Conservation (phyloP, 2,113 vertebrate species). For the Gadus chalcogrammus region DNA sequence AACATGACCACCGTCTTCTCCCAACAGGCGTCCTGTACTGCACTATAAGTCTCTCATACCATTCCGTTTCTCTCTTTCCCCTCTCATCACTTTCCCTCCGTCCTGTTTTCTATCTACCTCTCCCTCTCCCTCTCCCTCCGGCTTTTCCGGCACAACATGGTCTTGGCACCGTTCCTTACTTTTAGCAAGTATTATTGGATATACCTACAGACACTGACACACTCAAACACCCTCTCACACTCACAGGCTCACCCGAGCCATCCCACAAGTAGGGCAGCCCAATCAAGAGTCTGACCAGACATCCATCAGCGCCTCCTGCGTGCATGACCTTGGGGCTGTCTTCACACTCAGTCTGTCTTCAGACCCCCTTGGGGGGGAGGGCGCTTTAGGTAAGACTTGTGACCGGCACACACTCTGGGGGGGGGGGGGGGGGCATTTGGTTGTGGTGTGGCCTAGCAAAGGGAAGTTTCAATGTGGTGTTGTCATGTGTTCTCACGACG, state of each 20-base stretch:
- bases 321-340: slow-evolving; percentile 64
- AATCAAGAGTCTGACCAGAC: slow-evolving; percentile 63
- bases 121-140: background rate
- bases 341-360: slow-evolving; percentile 63
- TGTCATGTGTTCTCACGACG: too few relatives aligned
- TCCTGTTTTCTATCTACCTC: background rate
- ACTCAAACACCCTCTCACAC: slow-evolving; percentile 15
- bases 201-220: too few relatives aligned
- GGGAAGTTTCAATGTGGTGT: too few relatives aligned
- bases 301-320: slow-evolving; percentile 64
- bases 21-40: too few relatives aligned
- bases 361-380: slow-evolving; percentile 66
- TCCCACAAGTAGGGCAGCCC: slow-evolving; percentile 39
- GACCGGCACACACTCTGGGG: slow-evolving; percentile 48
- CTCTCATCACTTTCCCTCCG: too few relatives aligned
- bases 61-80: too few relatives aligned
- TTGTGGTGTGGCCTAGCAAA: too few relatives aligned
- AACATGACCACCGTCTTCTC: slow-evolving; percentile 5
- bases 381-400: slow-evolving; percentile 32
- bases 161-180: slow-evolving; percentile 9
- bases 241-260: slow-evolving; percentile 5
- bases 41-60: too few relatives aligned
- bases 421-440: slow-evolving; percentile 15
- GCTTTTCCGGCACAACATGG: slow-evolving; percentile 17
- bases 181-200: too few relatives aligned